Evolutionary conservation across 2,797 vertebrate genomes (phyloP).

Genomic region (Molossus molossus): DNA sequence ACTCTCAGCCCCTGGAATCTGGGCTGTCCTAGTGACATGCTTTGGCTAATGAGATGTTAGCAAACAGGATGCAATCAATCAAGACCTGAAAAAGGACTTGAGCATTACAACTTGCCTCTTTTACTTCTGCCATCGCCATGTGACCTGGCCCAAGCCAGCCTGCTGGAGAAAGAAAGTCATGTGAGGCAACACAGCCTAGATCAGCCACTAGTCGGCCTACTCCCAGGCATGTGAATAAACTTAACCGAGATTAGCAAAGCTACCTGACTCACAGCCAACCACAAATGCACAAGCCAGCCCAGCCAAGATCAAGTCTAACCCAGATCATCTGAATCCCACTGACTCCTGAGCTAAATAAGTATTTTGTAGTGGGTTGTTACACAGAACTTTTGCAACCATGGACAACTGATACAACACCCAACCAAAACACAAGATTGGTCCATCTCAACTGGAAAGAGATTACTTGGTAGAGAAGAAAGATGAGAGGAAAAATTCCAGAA

Average conservation of each 20-base stretch:
- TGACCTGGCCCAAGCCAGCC: neutral
- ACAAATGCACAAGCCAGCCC: neutral
- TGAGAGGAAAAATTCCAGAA: neutral
- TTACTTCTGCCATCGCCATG: neutral
- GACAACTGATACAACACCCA: neutral
- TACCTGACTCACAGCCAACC: constrained; percentile 15
- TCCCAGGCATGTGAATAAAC: neutral
- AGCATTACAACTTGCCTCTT: neutral
- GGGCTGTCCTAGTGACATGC: neutral
- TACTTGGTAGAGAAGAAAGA: neutral
- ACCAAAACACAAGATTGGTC: neutral
- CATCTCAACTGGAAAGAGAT: neutral
- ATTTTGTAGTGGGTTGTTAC: neutral
- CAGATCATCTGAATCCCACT: neutral
- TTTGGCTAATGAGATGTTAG: constrained; percentile 10
- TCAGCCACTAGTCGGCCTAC: neutral
- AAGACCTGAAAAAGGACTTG: neutral
- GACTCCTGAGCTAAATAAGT: neutral
- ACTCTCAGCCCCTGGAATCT: neutral
- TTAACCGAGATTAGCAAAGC: constrained; percentile 1
- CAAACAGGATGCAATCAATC: neutral
- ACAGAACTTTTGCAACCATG: neutral
- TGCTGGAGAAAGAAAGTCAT: neutral
- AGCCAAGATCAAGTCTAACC: neutral
- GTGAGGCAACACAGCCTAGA: neutral